Evolutionary conservation across 2,888 invertebrate genomes (phyloP).

Genomic region (Aphidoletes aphidimyza): DNA sequence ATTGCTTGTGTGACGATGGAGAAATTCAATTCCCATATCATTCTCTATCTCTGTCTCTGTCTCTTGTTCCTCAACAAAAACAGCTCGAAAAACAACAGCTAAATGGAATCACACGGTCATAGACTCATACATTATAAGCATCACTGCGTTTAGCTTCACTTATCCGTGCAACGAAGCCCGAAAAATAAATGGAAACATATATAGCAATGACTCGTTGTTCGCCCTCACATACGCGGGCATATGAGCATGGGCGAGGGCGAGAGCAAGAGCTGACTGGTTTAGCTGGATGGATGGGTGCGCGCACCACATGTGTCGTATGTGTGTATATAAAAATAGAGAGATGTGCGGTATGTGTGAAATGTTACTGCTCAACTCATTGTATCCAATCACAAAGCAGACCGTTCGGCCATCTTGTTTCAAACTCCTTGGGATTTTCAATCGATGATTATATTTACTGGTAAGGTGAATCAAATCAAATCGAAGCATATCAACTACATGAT

Average conservation of each 20-base stretch:
- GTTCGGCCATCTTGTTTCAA: constrained; percentile 62
- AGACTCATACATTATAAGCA: constrained; percentile 18
- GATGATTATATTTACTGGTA: constrained; percentile 32
- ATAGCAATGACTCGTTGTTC: constrained; percentile 40
- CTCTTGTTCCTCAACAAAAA: too few relatives aligned
- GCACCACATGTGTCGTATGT: constrained; percentile 18
- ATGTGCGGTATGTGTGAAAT: constrained; percentile 33
- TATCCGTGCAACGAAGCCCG: constrained; percentile 43
- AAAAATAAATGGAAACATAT: constrained; percentile 41
- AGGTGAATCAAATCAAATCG: not conserved
- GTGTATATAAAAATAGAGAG: constrained; percentile 7
- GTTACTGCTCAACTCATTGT: constrained; percentile 58
- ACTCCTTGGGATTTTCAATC: constrained; percentile 8
- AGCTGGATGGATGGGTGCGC: not conserved
- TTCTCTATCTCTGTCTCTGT: too few relatives aligned
- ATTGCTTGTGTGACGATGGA: not conserved
- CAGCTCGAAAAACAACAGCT: not conserved
- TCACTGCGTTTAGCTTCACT: constrained; percentile 46
- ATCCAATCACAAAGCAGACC: constrained; percentile 61
- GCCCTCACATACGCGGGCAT: not conserved
- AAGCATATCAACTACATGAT: not conserved
- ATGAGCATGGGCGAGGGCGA: not conserved
- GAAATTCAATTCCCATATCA: constrained; percentile 29
- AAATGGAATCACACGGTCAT: constrained; percentile 26
- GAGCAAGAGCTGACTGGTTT: not conserved